These are phyloP conservation scores for Lithophane semibrunnea DNA, from an alignment of 2,888 invertebrate species.

Conservation along the genomic window DNA sequence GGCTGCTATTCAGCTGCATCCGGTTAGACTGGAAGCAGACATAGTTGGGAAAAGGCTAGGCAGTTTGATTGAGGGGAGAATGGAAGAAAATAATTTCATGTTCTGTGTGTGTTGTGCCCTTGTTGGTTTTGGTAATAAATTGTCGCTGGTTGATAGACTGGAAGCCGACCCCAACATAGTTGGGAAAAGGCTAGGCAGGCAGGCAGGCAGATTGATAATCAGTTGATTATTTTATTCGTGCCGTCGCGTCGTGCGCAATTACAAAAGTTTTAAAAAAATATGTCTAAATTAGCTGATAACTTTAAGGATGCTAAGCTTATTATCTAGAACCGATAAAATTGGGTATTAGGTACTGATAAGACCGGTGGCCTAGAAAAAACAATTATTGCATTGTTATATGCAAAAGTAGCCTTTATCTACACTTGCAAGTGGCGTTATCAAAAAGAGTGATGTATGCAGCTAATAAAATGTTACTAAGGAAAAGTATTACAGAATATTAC, in stretches of 20 bases:
- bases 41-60: no score
- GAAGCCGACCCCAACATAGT: no score
- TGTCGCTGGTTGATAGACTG: not conserved
- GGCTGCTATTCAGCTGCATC: no score
- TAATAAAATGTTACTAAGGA: not conserved
- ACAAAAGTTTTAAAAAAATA: not conserved
- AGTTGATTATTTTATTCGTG: not conserved
- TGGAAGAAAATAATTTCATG: not conserved
- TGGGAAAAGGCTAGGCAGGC: no score
- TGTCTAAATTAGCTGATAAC: not conserved
- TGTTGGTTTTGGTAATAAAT: not conserved
- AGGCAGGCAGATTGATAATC: no score
- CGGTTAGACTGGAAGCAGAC: no score
- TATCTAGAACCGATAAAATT: slow-evolving; percentile 30
- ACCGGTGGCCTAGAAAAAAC: slow-evolving; percentile 9
- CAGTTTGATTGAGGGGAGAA: not conserved
- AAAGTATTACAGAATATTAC: not conserved
- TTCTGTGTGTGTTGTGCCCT: not conserved
- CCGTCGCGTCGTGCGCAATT: not conserved
- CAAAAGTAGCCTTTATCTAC: slow-evolving; percentile 16
- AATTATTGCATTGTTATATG: slow-evolving; percentile 19
- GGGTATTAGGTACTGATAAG: slow-evolving; percentile 23
- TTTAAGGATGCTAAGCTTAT: slow-evolving; percentile 32
- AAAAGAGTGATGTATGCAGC: not conserved
- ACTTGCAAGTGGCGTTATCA: not conserved